phyloP scores from a whole-genome alignment of 1,140 invertebrate genomes.

The Araneus ventricosus region DNA sequence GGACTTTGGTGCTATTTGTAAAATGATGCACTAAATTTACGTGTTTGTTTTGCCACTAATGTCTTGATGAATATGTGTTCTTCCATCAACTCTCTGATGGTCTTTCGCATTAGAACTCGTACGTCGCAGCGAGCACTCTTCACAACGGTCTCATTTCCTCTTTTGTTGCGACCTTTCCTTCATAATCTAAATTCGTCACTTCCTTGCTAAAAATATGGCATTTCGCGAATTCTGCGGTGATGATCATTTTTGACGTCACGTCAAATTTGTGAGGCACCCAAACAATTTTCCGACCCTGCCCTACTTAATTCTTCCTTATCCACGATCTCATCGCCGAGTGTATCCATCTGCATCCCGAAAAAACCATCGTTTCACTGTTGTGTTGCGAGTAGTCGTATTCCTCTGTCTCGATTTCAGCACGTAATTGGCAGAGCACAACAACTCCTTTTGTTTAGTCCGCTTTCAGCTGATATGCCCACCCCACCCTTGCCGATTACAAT shows the following conservation, averaged over 20 bases:
- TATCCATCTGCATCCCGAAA: not conserved
- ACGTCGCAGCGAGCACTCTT: too few relatives aligned
- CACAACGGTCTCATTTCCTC: not conserved
- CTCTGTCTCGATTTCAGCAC: constrained; percentile 39
- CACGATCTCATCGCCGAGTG: constrained; percentile 2
- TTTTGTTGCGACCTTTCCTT: not conserved
- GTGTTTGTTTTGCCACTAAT: too few relatives aligned
- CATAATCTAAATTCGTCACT: not conserved
- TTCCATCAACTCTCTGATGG: too few relatives aligned
- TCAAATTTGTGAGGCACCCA: not conserved
- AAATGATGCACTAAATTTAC: too few relatives aligned
- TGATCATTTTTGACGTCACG: constrained; percentile 31
- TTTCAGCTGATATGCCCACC: not conserved
- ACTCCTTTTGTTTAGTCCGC: constrained; percentile 11
- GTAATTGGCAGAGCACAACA: constrained; percentile 43
- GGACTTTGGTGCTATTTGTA: too few relatives aligned
- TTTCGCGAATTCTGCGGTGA: not conserved
- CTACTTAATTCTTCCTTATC: constrained; percentile 35
- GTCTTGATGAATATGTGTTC: too few relatives aligned
- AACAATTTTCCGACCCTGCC: constrained; percentile 44
- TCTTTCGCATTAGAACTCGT: too few relatives aligned
- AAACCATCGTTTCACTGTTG: not conserved
- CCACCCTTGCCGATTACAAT: not conserved
- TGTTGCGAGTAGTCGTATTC: not conserved
- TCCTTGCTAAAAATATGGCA: not conserved